Base-by-base conservation (phyloP, 92 coral and sea anemone genomes). In the Zoanthus gigantus region DNA sequence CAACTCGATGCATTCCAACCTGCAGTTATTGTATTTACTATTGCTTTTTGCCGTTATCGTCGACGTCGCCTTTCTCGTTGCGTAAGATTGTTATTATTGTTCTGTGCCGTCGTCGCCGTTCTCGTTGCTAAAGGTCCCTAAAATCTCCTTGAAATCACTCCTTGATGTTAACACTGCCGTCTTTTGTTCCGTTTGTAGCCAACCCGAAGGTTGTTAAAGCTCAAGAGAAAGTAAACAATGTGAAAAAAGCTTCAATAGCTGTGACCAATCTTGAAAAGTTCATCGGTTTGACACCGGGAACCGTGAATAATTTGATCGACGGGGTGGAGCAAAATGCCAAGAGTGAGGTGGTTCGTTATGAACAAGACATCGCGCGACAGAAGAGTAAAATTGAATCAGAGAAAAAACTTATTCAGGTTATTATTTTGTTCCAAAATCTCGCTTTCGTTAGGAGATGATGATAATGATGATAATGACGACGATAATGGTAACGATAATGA, bases 351-450 rank as follows among this genome's bases (percentile, higher is more conserved):
- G 11, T 23, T 18, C 85, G 67, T 18, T 81, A 81, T 15, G 85
- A 81, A 13, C 8, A 81, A 32, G 85, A 81, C 48, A 81, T 81
- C 61, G 85, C 73, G 0, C 74, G 61, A 11, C 74, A 81, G 75
- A 81, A 46, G 14, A 81, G 75, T 18, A 71, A 81, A 53, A 81
- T 81, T 46, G 74, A 81, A 46, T 65, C 85, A 65, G 85, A 81
- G 85, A 81, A 81, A 50, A 67, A 81, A 81, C 85, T 81, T 67
- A 81, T 81, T 44, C 85, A 81, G 85, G 85, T 63, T 37, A 37
- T 37, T 37, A 37, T 37, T 37, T 37, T 37, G 4, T 37, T 23
- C 23, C 23, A 23, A 23, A 23, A 23, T 23, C 23, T 23, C 23
- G 23, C 23, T 23, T 23, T 23, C 23, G 23, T 23, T 23, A 23